phyloP scores from a whole-genome alignment of 2,888 invertebrate species.

The Philereme transversata region DNA sequence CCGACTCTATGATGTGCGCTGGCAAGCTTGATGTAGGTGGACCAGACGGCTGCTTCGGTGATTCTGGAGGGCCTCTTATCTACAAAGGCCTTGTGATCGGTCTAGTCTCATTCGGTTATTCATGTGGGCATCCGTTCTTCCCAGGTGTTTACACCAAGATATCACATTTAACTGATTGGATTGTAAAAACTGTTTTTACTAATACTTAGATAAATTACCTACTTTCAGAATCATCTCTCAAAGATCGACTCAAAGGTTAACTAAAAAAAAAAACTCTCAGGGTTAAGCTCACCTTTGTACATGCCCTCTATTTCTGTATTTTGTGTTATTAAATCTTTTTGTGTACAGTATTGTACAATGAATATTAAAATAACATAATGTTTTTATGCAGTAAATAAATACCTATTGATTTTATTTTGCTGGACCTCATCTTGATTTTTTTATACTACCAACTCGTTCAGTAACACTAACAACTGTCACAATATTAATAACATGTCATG shows the following conservation, averaged over 20 bases:
- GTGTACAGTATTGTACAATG: too few relatives aligned
- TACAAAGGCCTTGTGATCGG: slow-evolving; percentile 74
- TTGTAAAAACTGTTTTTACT: slow-evolving; percentile 59
- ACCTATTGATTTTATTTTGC: too few relatives aligned
- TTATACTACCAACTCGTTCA: too few relatives aligned
- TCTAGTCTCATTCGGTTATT: slow-evolving; percentile 73
- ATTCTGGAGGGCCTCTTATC: slow-evolving; percentile 74
- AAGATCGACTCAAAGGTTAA: too few relatives aligned
- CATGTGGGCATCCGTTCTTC: slow-evolving; percentile 69
- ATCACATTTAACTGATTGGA: slow-evolving; percentile 72
- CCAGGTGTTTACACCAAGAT: slow-evolving; percentile 77
- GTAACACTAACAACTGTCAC: background rate
- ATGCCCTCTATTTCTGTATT: too few relatives aligned
- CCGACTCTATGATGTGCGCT: slow-evolving; percentile 74
- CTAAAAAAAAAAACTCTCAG: too few relatives aligned
- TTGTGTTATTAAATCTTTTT: too few relatives aligned
- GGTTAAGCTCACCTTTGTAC: too few relatives aligned
- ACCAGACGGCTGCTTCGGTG: slow-evolving; percentile 74
- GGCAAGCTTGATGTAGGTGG: slow-evolving; percentile 67
- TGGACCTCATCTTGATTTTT: too few relatives aligned
- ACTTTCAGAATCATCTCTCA: too few relatives aligned
- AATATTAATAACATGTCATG: background rate
- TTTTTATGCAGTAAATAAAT: too few relatives aligned
- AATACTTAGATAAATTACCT: slow-evolving; percentile 54
- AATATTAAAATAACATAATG: too few relatives aligned